Percentiles rank a stretch among this genome's conserved stretches.
These are phyloP conservation scores for Peromyscus maniculatus DNA, from an alignment of 2,113 vertebrate genomes.

Conservation along the genomic window DNA sequence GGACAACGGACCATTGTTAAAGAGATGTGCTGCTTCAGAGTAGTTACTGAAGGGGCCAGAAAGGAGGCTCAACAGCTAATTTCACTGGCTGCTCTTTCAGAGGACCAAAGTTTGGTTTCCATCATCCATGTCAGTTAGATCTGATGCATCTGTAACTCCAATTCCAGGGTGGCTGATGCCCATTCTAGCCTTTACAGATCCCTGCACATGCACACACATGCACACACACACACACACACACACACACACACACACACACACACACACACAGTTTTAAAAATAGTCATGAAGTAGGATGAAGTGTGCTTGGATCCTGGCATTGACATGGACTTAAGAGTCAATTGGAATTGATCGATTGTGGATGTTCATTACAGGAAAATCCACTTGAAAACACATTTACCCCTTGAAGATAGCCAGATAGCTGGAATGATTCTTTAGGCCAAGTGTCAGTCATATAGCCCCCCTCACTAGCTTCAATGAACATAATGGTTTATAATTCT, in stretches of 20 bases:
- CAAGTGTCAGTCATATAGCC: not conserved
- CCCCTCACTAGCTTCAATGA: slow-evolving; percentile 28
- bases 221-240: not conserved
- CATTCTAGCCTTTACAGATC: not conserved
- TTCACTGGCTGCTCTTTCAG: not conserved
- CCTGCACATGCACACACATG: not conserved
- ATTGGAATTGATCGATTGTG: not conserved
- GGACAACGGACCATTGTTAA: not conserved
- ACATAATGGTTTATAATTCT: slow-evolving; percentile 10
- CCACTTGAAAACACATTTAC: not conserved
- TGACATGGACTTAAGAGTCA: not conserved
- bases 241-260: not conserved
- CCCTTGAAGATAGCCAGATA: not conserved
- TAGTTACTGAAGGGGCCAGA: too few relatives aligned
- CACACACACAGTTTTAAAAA: not conserved
- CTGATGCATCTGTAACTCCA: not conserved
- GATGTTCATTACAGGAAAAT: not conserved
- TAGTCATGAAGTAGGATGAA: not conserved
- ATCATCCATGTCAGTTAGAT: not conserved
- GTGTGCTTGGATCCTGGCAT: not conserved
- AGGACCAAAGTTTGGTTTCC: not conserved
- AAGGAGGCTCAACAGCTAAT: not conserved
- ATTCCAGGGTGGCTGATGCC: not conserved
- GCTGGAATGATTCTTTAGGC: not conserved
- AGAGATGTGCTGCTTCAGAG: not conserved